Evolutionary conservation across 2,888 invertebrate species (phyloP).

Genomic region (Tinea semifulvella): DNA sequence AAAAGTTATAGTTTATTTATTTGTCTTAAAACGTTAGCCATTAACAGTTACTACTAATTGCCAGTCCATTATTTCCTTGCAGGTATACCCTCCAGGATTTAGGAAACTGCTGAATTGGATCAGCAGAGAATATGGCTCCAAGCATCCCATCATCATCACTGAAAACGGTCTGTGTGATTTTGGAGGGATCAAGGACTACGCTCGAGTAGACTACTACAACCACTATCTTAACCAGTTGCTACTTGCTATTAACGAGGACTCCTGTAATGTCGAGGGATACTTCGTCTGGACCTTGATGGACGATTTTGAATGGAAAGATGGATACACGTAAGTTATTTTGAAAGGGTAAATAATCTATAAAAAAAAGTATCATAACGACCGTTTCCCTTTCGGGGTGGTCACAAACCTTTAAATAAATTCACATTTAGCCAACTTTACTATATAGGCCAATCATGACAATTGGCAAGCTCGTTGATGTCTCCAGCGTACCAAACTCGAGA

Average conservation of each 20-base stretch:
- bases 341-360: too few species aligned
- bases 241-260: slow-evolving; percentile 45
- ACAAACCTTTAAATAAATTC: too few species aligned
- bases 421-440: too few species aligned
- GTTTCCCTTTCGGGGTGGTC: too few species aligned
- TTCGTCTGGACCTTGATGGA: slow-evolving; percentile 71
- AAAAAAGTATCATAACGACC: too few species aligned
- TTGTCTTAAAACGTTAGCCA: too few species aligned
- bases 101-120: slow-evolving; percentile 71
- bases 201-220: slow-evolving; percentile 64
- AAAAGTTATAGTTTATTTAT: too few species aligned
- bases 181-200: slow-evolving; percentile 42
- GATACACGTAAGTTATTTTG: slow-evolving; percentile 55
- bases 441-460: too few species aligned
- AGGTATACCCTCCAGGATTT: slow-evolving; percentile 72
- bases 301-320: slow-evolving; percentile 68
- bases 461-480: too few species aligned
- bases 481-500: too few species aligned
- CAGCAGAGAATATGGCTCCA: slow-evolving; percentile 64
- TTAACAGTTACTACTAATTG: too few species aligned
- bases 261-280: slow-evolving; percentile 58
- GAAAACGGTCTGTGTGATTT: slow-evolving; percentile 68
- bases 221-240: slow-evolving; percentile 46
- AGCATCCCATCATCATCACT: slow-evolving; percentile 64
- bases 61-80: too few species aligned